phyloP scores from a whole-genome alignment of 2,797 vertebrate genomes.

The Gastrophryne carolinensis region DNA sequence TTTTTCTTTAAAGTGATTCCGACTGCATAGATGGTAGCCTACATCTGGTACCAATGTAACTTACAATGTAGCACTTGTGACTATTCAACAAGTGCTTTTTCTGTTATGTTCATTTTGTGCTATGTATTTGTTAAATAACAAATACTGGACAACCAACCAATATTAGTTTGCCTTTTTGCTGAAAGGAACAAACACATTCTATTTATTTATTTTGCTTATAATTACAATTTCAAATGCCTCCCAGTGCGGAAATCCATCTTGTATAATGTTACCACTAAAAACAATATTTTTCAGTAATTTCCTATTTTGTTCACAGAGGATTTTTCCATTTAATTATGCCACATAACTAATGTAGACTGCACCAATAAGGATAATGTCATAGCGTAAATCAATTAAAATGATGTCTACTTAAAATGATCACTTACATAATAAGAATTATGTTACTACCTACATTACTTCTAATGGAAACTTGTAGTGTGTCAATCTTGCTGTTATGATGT shows the following conservation, averaged over 20 bases:
- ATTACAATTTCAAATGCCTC: constrained; percentile 4
- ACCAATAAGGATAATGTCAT: constrained; percentile 16
- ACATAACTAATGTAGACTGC: constrained; percentile 14
- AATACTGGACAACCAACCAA: background rate
- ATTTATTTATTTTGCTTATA: constrained; percentile 4
- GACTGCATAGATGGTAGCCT: too few relatives aligned
- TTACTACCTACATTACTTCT: constrained; percentile 6
- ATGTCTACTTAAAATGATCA: constrained; percentile 15
- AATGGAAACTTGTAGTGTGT: constrained; percentile 16
- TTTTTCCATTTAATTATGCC: constrained; percentile 18
- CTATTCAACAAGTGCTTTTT: too few relatives aligned
- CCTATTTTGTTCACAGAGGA: background rate
- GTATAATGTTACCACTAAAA: constrained; percentile 5
- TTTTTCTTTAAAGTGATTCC: too few relatives aligned
- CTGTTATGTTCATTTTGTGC: background rate
- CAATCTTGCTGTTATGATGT: constrained; percentile 1
- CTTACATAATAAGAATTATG: constrained; percentile 14
- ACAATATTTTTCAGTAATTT: constrained; percentile 19
- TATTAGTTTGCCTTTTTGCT: background rate
- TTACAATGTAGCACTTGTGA: too few relatives aligned
- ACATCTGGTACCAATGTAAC: too few relatives aligned
- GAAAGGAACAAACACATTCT: constrained; percentile 7
- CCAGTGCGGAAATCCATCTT: background rate
- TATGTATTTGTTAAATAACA: background rate
- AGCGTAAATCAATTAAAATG: constrained; percentile 31